These are phyloP conservation scores for Pangasius sanitwongsei DNA, from an alignment of 2,797 vertebrate genomes.

Conservation along the genomic window DNA sequence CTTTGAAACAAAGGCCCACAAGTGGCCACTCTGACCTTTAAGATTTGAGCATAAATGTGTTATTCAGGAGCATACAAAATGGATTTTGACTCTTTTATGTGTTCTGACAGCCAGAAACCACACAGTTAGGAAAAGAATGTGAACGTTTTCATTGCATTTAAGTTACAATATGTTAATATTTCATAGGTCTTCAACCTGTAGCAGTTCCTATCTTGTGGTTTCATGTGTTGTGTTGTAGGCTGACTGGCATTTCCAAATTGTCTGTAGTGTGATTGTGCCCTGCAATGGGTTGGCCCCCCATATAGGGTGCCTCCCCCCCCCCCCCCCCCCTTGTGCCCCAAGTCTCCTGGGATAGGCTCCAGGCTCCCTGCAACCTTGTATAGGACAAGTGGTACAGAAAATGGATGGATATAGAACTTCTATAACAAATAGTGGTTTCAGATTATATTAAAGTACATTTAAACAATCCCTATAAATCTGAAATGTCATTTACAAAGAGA, in stretches of 20 bases:
- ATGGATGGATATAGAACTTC: neutral
- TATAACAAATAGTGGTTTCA: neutral
- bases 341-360: too few species aligned
- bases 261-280: too few species aligned
- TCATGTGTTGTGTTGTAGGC: too few species aligned
- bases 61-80: slow-evolving; percentile 33
- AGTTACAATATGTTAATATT: slow-evolving; percentile 13
- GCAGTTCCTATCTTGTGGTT: neutral
- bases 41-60: slow-evolving; percentile 46
- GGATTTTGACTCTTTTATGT: slow-evolving; percentile 27
- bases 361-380: too few species aligned
- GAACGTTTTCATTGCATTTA: slow-evolving; percentile 2
- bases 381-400: too few species aligned
- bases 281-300: too few species aligned
- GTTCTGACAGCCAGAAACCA: slow-evolving; percentile 25
- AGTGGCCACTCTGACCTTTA: slow-evolving; percentile 55
- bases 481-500: neutral
- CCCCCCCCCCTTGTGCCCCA: too few species aligned
- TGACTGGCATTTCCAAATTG: too few species aligned
- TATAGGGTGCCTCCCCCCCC: too few species aligned
- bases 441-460: neutral
- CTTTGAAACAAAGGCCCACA: slow-evolving; percentile 47
- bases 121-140: slow-evolving; percentile 21
- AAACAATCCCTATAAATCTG: neutral
- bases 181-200: slow-evolving; percentile 11